A percentile compares a stretch with the other conserved stretches of the same genome.
Conservation (phyloP, 2,888 invertebrate genomes). For the Eristalinus sepulchralis region DNA sequence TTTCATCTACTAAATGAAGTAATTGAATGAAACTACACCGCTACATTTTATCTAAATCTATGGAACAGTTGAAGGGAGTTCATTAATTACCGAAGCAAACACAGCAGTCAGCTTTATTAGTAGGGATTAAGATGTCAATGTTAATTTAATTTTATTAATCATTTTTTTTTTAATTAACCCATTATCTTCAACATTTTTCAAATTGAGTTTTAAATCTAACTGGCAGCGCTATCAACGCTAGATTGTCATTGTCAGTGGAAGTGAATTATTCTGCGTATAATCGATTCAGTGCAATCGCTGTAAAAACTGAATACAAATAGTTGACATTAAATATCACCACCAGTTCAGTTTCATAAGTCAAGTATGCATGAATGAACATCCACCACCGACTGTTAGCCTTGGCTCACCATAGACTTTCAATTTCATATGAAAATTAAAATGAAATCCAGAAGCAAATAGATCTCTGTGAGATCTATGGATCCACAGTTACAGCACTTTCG, state of each 20-base stretch:
- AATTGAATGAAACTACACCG: no score
- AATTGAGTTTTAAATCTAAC: no score
- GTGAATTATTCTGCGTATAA: not conserved
- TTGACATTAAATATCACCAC: not conserved
- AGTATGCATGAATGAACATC: not conserved
- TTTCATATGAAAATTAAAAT: slow-evolving; percentile 2
- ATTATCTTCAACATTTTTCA: no score
- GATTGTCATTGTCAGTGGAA: not conserved
- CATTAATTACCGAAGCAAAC: no score
- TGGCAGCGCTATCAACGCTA: no score
- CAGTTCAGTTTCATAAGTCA: not conserved
- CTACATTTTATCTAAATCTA: no score
- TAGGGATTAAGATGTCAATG: no score
- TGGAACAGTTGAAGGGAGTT: no score
- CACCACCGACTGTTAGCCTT: not conserved
- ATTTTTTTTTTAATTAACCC: no score
- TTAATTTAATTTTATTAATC: no score
- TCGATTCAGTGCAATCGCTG: not conserved
- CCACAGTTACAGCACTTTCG: not conserved
- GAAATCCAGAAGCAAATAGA: not conserved
- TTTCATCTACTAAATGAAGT: no score
- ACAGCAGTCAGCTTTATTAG: no score
- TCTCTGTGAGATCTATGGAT: not conserved
- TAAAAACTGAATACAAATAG: not conserved
- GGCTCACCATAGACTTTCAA: not conserved